Conservation (phyloP, 2,113 vertebrate species). For the Pycnonotus jocosus region DNA sequence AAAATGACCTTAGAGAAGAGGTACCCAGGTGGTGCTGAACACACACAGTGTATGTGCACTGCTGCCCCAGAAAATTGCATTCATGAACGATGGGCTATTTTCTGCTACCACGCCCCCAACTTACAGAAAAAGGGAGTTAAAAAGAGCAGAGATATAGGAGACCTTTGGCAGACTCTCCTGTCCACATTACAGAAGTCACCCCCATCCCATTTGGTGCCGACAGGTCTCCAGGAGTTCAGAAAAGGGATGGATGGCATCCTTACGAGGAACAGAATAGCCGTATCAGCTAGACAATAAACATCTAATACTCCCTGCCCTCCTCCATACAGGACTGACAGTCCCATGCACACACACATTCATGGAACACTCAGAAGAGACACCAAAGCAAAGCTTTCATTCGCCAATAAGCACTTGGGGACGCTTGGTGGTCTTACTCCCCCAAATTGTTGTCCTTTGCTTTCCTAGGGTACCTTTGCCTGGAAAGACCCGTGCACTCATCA, state of each 20-base stretch:
- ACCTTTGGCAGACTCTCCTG: background rate
- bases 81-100: background rate
- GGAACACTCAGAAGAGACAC: background rate
- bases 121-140: background rate
- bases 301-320: background rate
- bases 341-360: background rate
- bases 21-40: background rate
- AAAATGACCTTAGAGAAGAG: background rate
- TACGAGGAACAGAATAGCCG: background rate
- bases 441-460: background rate
- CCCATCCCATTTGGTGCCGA: background rate
- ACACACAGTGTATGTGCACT: fast-evolving
- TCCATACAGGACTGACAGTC: background rate
- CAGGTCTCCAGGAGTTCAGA: background rate
- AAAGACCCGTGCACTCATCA: background rate
- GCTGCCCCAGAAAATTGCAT: background rate
- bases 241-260: background rate
- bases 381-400: background rate
- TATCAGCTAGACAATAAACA: background rate
- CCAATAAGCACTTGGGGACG: background rate
- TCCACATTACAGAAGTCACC: background rate
- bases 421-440: background rate
- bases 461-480: background rate
- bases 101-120: background rate
- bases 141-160: background rate